A percentile compares a stretch with the other conserved stretches of the same genome.
phyloP scores from a whole-genome alignment of 2,888 invertebrate genomes.

The Lordiphosa fenestrarum region DNA sequence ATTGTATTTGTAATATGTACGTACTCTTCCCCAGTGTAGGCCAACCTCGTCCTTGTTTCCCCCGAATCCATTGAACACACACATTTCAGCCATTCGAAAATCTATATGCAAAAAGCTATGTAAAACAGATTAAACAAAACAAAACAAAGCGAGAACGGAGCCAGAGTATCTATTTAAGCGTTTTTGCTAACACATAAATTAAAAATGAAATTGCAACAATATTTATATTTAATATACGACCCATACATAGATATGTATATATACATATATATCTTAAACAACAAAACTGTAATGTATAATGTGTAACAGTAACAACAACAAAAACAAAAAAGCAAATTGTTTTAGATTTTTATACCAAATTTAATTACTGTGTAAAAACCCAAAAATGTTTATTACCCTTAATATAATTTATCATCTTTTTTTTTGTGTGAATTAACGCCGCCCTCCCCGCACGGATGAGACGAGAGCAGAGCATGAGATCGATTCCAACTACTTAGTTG shows the following conservation, averaged over 20 bases:
- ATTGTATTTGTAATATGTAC: neutral
- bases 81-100: constrained; percentile 6
- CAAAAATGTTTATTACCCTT: constrained; percentile 33
- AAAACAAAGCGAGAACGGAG: constrained; percentile 15
- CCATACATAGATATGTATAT: constrained; percentile 23
- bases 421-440: constrained; percentile 3
- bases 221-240: constrained; percentile 43
- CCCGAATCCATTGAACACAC: neutral
- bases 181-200: constrained; percentile 66
- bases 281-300: constrained; percentile 24
- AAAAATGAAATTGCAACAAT: constrained; percentile 46
- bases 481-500: neutral
- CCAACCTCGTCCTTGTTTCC: neutral
- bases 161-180: constrained; percentile 54
- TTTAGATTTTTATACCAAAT: constrained; percentile 76
- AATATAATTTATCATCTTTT: constrained; percentile 32
- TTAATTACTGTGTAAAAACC: constrained; percentile 53
- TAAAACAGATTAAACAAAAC: constrained; percentile 2
- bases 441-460: neutral
- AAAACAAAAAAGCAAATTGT: constrained; percentile 40
- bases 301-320: constrained; percentile 28
- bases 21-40: constrained; percentile 2
- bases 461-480: constrained; percentile 10
- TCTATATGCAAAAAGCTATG: neutral
- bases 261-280: constrained; percentile 25